phyloP scores from a whole-genome alignment of 2,797 vertebrate genomes.

The Syngnathus acus region DNA sequence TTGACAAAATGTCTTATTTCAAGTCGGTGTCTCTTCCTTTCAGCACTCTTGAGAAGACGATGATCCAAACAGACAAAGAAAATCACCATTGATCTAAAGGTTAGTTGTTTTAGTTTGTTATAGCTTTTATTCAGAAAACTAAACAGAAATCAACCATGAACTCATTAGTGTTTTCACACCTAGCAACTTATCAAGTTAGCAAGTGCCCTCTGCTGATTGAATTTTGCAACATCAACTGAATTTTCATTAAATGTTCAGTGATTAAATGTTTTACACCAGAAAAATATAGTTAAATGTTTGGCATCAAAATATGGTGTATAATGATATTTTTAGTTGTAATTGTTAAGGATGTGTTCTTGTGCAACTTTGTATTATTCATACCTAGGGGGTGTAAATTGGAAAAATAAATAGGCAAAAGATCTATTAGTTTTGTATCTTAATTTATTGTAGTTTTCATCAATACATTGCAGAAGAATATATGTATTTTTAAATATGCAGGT shows the following conservation, averaged over 20 bases:
- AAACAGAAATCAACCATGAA: background rate
- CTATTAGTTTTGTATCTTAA: too few species aligned
- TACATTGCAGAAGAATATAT: too few species aligned
- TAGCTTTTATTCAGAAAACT: background rate
- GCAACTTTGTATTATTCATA: background rate
- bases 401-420: background rate
- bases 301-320: background rate
- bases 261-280: background rate
- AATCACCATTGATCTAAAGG: slow-evolving; percentile 9
- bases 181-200: background rate
- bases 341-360: background rate
- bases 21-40: background rate
- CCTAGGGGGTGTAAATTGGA: background rate
- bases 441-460: too few species aligned
- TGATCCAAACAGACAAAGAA: slow-evolving; percentile 3
- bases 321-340: background rate
- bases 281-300: background rate
- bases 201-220: slow-evolving; percentile 5
- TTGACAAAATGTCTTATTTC: background rate
- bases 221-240: slow-evolving; percentile 1
- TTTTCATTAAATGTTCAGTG: background rate
- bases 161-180: background rate
- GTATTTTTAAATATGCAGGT: too few species aligned
- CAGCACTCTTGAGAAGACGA: background rate
- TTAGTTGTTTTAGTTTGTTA: slow-evolving; percentile 15